Percentiles rank a stretch among this genome's conserved stretches.
Evolutionary conservation across 2,888 invertebrate species (phyloP).

Genomic region (Tribolium freemani): DNA sequence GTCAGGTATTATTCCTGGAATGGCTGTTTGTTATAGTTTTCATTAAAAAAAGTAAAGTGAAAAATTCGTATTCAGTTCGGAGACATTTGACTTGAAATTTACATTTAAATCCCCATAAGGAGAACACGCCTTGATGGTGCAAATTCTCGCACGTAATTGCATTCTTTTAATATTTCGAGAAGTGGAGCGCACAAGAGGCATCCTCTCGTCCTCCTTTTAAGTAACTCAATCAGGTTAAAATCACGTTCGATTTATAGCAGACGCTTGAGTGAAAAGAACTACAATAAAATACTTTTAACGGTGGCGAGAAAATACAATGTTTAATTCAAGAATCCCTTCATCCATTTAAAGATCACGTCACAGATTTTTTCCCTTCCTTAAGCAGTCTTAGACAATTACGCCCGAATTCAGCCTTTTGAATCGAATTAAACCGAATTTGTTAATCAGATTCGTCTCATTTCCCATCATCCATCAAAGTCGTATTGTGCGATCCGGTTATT

Average conservation of each 20-base stretch:
- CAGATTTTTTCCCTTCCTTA: neutral
- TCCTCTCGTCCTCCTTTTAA: constrained; percentile 29
- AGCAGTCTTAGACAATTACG: constrained; percentile 4
- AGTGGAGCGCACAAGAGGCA: neutral
- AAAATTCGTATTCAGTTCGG: too few relatives aligned
- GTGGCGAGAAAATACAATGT: constrained; percentile 34
- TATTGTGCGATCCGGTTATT: neutral
- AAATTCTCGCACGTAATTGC: neutral
- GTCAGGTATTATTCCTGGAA: too few relatives aligned
- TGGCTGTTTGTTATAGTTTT: too few relatives aligned
- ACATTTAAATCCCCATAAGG: too few relatives aligned
- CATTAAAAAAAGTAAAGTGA: too few relatives aligned
- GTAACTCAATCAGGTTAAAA: constrained; percentile 50
- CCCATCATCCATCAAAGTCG: neutral
- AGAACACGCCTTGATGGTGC: neutral
- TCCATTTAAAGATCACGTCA: constrained; percentile 48
- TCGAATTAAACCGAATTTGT: constrained; percentile 12
- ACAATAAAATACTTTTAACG: constrained; percentile 44
- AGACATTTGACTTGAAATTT: too few relatives aligned
- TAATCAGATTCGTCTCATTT: constrained; percentile 2
- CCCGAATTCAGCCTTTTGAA: constrained; percentile 11
- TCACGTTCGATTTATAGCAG: constrained; percentile 46
- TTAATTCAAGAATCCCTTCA: constrained; percentile 48
- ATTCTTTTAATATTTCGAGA: neutral
- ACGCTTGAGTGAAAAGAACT: constrained; percentile 11